Conservation (phyloP, 2,113 vertebrate genomes). For the Irena cyanogastra region DNA sequence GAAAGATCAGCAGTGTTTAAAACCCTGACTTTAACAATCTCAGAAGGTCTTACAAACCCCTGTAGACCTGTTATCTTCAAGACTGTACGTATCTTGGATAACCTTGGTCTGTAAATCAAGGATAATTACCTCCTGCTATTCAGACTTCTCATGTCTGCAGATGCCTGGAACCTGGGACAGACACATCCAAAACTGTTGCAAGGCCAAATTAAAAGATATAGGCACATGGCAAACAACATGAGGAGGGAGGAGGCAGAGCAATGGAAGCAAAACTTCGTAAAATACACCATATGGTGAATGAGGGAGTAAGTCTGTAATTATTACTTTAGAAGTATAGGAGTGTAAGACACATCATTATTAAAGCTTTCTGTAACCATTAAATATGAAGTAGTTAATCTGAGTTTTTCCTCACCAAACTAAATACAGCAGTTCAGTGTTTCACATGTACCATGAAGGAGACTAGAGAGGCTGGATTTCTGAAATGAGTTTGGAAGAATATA, state of each 20-base stretch:
- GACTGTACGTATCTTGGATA: neutral
- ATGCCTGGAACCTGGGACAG: neutral
- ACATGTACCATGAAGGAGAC: neutral
- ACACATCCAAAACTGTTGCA: neutral
- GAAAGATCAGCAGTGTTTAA: neutral
- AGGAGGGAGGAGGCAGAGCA: neutral
- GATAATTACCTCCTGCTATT: neutral
- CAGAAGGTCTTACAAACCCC: neutral
- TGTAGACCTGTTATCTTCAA: neutral
- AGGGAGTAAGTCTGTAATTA: neutral
- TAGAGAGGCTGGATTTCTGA: neutral
- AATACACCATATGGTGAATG: neutral
- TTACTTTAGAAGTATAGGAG: neutral
- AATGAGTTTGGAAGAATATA: neutral
- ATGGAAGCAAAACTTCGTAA: neutral
- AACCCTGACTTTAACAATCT: neutral
- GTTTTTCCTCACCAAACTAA: neutral
- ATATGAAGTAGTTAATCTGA: neutral
- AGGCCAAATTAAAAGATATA: neutral
- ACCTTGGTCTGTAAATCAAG: constrained; percentile 15
- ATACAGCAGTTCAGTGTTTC: neutral
- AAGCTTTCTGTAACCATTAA: neutral
- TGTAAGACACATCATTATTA: neutral
- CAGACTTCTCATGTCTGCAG: neutral
- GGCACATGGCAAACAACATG: neutral